phyloP scores from a whole-genome alignment of 2,797 vertebrate genomes.

The Sebastiscus albofasciatus region DNA sequence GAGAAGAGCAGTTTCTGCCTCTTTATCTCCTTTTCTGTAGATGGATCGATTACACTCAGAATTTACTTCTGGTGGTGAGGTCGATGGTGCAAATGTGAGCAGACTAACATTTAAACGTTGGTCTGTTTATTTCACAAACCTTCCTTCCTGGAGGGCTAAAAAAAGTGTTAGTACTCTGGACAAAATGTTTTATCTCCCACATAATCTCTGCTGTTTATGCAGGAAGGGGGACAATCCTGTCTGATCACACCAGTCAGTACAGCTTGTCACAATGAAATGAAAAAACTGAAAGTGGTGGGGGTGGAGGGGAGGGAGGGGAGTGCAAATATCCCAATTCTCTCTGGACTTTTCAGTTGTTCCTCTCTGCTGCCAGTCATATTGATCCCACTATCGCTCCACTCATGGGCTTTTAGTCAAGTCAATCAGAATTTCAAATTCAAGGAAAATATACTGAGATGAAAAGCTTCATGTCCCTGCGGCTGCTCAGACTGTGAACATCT shows the following conservation, averaged over 20 bases:
- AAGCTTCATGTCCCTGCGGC: not conserved
- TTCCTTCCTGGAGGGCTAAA: conserved; percentile 23
- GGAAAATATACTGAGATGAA: conserved; percentile 1
- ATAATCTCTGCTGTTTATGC: conserved; percentile 54
- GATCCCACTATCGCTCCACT: conserved; percentile 29
- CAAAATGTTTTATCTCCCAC: conserved; percentile 48
- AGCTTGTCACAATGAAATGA: conserved; percentile 31
- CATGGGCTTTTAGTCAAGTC: conserved; percentile 11
- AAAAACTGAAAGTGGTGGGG: not conserved
- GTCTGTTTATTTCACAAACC: conserved; percentile 17
- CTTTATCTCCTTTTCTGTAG: not conserved
- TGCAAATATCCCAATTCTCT: conserved; percentile 35
- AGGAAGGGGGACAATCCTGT: conserved; percentile 40
- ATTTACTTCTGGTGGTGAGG: not conserved
- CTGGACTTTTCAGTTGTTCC: conserved; percentile 7
- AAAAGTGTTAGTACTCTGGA: conserved; percentile 9
- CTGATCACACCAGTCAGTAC: conserved; percentile 23
- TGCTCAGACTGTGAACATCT: not conserved
- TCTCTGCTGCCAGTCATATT: conserved; percentile 30
- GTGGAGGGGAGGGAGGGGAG: not conserved
- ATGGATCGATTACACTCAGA: not conserved
- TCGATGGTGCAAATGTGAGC: not conserved
- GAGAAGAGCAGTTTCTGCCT: not conserved
- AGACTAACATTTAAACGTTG: not conserved
- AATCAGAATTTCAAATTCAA: conserved; percentile 39